Evolutionary conservation across 1,140 invertebrate species (phyloP).

Genomic region (Zaprionus ghesquierei): DNA sequence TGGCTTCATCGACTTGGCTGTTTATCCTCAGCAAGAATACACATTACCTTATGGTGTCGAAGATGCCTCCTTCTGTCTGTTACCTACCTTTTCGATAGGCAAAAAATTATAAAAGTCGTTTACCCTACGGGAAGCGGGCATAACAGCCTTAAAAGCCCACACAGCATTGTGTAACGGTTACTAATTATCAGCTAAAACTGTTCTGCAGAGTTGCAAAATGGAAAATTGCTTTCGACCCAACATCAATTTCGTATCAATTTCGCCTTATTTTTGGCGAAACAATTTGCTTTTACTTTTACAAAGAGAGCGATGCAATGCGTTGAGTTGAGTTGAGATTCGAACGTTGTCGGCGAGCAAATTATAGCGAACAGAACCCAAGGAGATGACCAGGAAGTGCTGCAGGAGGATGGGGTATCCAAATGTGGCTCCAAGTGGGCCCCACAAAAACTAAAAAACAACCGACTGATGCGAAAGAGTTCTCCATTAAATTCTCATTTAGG

Average conservation of each 20-base stretch:
- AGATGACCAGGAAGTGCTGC: constrained; percentile 5
- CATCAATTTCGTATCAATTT: constrained; percentile 79
- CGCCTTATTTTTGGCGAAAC: constrained; percentile 39
- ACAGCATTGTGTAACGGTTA: constrained; percentile 45
- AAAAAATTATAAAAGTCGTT: too few relatives aligned
- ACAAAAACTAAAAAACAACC: constrained; percentile 6
- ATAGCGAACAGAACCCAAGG: constrained; percentile 40
- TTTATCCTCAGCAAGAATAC: too few relatives aligned
- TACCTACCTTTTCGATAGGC: too few relatives aligned
- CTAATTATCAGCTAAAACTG: background rate
- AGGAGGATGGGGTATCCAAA: constrained; percentile 5
- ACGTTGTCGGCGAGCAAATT: constrained; percentile 62
- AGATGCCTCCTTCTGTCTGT: too few relatives aligned
- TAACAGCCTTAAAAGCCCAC: background rate
- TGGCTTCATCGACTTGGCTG: too few relatives aligned
- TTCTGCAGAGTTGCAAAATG: background rate
- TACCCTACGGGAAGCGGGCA: too few relatives aligned
- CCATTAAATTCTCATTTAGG: constrained; percentile 82
- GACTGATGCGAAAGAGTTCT: constrained; percentile 48
- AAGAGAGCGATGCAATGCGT: constrained; percentile 24
- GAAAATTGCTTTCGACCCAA: constrained; percentile 51
- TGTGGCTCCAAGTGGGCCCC: constrained; percentile 22
- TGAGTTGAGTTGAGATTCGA: too few relatives aligned
- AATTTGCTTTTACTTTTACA: constrained; percentile 73
- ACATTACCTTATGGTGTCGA: too few relatives aligned